A percentile compares a stretch with the other conserved stretches of the same genome.
These are phyloP conservation scores for Danaus melanippus DNA, from an alignment of 1,140 invertebrate genomes.

Conservation along the genomic window DNA sequence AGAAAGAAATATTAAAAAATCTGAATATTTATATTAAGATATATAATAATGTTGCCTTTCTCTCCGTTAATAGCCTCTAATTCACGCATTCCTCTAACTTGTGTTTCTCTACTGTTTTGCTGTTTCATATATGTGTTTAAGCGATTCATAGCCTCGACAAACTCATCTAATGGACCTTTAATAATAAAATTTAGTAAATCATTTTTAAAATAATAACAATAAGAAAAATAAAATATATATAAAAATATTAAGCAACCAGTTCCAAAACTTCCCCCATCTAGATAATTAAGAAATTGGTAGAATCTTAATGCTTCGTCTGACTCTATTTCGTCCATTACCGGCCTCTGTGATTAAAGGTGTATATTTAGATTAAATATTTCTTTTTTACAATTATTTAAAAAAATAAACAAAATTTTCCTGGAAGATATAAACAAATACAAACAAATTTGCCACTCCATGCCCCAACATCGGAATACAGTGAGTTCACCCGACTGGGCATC, in stretches of 20 bases:
- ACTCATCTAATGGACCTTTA: slow-evolving; percentile 62
- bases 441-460: slow-evolving; percentile 68
- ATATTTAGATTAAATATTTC: not conserved
- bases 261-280: slow-evolving; percentile 62
- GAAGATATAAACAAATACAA: slow-evolving; percentile 20
- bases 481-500: slow-evolving; percentile 65
- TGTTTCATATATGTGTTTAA: slow-evolving; percentile 60
- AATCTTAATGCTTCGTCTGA: slow-evolving; percentile 62
- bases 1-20: not conserved
- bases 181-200: not conserved
- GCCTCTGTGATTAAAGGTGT: slow-evolving; percentile 38
- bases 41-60: slow-evolving; percentile 33
- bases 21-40: not conserved
- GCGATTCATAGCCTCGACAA: slow-evolving; percentile 62
- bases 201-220: not conserved
- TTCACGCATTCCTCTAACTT: slow-evolving; percentile 58
- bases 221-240: too few species aligned
- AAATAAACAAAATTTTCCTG: not conserved
- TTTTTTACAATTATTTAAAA: not conserved
- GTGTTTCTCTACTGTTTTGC: slow-evolving; percentile 59
- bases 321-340: slow-evolving; percentile 67
- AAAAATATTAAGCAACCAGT: slow-evolving; percentile 33
- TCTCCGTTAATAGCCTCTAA: slow-evolving; percentile 62
- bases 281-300: slow-evolving; percentile 64
- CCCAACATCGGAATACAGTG: slow-evolving; percentile 61